A percentile compares a stretch with the other conserved stretches of the same genome.
Evolutionary conservation across 1,140 invertebrate species (phyloP).

Genomic region (Macrobrachium nipponense): DNA sequence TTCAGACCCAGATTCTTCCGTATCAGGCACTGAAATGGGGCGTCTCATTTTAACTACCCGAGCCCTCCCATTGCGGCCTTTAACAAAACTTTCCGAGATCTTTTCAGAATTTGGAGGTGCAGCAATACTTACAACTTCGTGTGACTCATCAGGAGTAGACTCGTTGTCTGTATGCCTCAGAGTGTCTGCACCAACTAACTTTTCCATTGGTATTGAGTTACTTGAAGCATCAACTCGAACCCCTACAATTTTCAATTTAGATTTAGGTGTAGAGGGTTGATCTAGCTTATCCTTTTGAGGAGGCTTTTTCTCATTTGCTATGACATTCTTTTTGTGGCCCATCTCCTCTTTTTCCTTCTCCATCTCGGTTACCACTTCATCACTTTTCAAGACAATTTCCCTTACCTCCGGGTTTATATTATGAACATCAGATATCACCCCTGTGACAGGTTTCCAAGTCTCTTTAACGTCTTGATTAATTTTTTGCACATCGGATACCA

Average conservation of each 20-base stretch:
- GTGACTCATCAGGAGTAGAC: background rate
- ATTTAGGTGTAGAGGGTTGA: background rate
- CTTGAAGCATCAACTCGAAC: slow-evolving; percentile 19
- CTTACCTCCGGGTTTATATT: background rate
- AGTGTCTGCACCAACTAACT: slow-evolving; percentile 16
- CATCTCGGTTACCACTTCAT: background rate
- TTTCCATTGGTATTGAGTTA: slow-evolving; percentile 21
- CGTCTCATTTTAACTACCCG: slow-evolving; percentile 36
- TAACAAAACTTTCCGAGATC: slow-evolving; percentile 30
- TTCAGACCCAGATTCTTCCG: background rate
- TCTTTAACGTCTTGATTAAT: slow-evolving; percentile 5
- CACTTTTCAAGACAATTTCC: background rate
- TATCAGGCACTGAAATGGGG: slow-evolving; percentile 4
- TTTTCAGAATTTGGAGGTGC: background rate
- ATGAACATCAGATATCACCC: background rate
- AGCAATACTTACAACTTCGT: background rate
- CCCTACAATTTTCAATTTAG: background rate
- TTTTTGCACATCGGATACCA: too few species aligned
- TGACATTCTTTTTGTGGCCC: background rate
- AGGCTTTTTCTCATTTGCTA: background rate
- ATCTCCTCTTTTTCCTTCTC: background rate
- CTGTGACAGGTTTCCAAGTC: background rate
- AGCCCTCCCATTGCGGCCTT: slow-evolving; percentile 26
- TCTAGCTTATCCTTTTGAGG: background rate
- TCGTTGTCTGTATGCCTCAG: background rate